Evolutionary conservation across 2,113 vertebrate species (phyloP).

Genomic region (Pristiophorus japonicus): DNA sequence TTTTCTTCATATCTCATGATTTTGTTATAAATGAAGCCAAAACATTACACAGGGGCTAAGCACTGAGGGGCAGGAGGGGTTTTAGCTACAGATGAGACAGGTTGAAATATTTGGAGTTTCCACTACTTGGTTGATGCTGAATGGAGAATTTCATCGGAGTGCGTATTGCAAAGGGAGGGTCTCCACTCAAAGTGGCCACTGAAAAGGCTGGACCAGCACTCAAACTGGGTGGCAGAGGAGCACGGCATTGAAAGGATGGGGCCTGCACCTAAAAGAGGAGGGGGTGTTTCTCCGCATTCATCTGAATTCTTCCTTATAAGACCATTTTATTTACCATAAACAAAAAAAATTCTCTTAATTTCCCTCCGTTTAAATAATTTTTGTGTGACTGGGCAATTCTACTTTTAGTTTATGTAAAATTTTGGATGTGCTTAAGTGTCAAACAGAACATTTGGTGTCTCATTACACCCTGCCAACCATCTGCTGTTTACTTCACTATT

Average conservation of each 20-base stretch:
- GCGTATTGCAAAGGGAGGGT: background rate
- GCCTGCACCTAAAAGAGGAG: background rate
- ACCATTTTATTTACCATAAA: background rate
- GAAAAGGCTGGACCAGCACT: background rate
- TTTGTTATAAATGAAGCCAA: background rate
- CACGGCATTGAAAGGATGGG: background rate
- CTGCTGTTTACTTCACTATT: conserved; percentile 21
- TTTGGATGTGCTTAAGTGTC: background rate
- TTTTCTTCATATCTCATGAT: background rate
- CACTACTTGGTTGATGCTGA: background rate
- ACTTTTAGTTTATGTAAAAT: background rate
- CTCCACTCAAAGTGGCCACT: background rate
- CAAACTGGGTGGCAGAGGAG: background rate
- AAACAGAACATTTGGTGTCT: background rate
- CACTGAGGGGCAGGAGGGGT: background rate
- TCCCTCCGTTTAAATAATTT: background rate
- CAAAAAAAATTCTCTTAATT: background rate
- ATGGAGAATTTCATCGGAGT: background rate
- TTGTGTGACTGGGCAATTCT: background rate
- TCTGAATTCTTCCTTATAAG: background rate
- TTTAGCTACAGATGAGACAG: background rate
- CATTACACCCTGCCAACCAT: background rate
- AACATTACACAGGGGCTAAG: background rate
- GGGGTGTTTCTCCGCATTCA: background rate
- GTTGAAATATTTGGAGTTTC: background rate